Conservation (phyloP, 2,888 invertebrate species). For the Acanthosepion lycidas region DNA sequence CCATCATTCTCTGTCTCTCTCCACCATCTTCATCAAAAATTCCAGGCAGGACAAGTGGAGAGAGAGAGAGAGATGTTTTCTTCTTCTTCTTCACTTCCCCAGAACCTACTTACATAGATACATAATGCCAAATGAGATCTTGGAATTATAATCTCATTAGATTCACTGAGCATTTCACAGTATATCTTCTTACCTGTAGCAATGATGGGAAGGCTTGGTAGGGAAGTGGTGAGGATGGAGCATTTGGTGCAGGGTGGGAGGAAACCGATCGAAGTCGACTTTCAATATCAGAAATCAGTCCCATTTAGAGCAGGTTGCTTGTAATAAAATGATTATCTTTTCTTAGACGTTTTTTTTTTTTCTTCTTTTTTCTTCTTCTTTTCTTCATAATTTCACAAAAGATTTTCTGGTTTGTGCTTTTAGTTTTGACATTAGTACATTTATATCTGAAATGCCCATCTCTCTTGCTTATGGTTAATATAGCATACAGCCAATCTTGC, state of each 20-base stretch:
- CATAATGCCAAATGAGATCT: background rate
- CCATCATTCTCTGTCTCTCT: too few relatives aligned
- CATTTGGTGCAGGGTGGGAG: background rate
- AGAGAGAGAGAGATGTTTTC: too few relatives aligned
- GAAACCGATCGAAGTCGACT: background rate
- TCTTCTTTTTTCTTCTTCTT: background rate
- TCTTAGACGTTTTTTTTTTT: background rate
- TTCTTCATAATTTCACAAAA: background rate
- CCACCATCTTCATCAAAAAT: too few relatives aligned
- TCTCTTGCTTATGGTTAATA: background rate
- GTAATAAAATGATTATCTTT: background rate
- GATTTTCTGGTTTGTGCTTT: background rate
- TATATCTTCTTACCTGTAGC: background rate
- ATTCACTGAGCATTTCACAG: background rate
- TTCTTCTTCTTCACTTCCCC: too few relatives aligned
- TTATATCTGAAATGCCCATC: background rate
- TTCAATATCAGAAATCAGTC: background rate
- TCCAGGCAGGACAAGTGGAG: too few relatives aligned
- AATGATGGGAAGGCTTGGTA: background rate
- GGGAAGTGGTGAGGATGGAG: background rate
- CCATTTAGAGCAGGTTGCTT: background rate
- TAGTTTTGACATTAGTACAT: background rate
- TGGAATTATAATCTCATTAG: constrained; percentile 33
- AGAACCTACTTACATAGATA: background rate
- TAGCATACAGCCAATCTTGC: background rate